phyloP scores from a whole-genome alignment of 2,888 invertebrate species.

The Argynnis bischoffii region DNA sequence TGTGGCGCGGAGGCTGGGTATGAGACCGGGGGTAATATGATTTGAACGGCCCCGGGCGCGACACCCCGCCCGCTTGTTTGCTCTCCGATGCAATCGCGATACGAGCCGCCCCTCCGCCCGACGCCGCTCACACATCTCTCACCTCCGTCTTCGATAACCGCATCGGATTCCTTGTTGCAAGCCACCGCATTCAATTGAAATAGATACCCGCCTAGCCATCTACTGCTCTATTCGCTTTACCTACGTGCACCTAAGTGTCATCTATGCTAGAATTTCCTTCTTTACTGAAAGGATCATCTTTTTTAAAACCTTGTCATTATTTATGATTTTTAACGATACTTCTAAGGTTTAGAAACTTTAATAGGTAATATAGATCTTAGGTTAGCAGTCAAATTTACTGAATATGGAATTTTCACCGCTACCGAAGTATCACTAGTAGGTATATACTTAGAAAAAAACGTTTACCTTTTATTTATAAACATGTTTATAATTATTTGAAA shows the following conservation, averaged over 20 bases:
- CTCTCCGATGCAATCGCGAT: constrained; percentile 83
- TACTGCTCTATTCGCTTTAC: constrained; percentile 63
- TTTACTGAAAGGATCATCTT: constrained; percentile 16
- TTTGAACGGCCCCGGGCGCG: constrained; percentile 74
- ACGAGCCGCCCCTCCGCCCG: constrained; percentile 57
- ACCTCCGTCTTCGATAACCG: constrained; percentile 79
- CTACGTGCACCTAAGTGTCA: constrained; percentile 48
- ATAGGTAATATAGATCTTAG: too few species aligned
- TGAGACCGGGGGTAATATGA: constrained; percentile 80
- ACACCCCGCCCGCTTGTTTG: constrained; percentile 80
- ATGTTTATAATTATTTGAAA: too few species aligned
- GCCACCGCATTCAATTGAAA: constrained; percentile 78
- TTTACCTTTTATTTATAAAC: too few species aligned
- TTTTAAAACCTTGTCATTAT: constrained; percentile 1
- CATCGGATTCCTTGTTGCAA: constrained; percentile 81
- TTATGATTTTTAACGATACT: not conserved
- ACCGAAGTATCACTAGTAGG: too few species aligned
- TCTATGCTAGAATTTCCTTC: constrained; percentile 44
- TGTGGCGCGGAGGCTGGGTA: constrained; percentile 71
- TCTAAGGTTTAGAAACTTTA: too few species aligned
- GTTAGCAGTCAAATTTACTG: too few species aligned
- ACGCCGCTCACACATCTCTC: constrained; percentile 70
- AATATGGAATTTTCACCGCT: too few species aligned
- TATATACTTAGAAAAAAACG: too few species aligned
- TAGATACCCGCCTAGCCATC: constrained; percentile 66